Evolutionary conservation across 2,888 invertebrate genomes (phyloP).

Genomic region (Anaspis maculata): DNA sequence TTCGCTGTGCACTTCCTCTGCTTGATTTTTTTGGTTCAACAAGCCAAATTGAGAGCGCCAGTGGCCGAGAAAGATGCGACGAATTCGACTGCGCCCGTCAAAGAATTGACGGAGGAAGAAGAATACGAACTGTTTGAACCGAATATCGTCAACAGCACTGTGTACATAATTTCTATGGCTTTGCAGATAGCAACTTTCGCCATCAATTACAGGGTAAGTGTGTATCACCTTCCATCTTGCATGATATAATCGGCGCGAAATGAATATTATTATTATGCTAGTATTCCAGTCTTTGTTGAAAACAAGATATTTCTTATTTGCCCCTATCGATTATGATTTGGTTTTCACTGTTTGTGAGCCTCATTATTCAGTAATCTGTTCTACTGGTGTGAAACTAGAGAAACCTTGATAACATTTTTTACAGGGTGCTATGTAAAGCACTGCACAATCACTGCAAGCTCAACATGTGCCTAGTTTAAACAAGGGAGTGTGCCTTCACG

Average conservation of each 20-base stretch:
- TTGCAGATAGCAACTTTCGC: slow-evolving; percentile 97
- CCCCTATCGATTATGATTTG: background rate
- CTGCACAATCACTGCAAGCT: too few species aligned
- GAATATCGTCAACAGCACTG: slow-evolving; percentile 92
- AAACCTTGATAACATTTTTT: too few species aligned
- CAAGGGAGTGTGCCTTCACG: too few species aligned
- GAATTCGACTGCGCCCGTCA: slow-evolving; percentile 41
- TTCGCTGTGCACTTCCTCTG: slow-evolving; percentile 92
- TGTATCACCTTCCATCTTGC: too few species aligned
- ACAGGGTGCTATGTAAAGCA: too few species aligned
- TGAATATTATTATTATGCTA: too few species aligned
- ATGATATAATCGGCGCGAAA: background rate
- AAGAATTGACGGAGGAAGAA: slow-evolving; percentile 48
- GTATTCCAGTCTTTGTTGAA: too few species aligned
- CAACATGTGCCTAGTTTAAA: too few species aligned
- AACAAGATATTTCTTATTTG: background rate
- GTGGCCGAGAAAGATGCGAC: slow-evolving; percentile 58
- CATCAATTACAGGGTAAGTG: slow-evolving; percentile 91
- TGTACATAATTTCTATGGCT: slow-evolving; percentile 96
- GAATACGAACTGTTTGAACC: slow-evolving; percentile 84
- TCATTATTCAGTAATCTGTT: too few species aligned
- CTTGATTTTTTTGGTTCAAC: slow-evolving; percentile 79
- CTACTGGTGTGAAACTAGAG: too few species aligned
- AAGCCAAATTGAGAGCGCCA: slow-evolving; percentile 66
- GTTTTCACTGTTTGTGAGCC: background rate